These are phyloP conservation scores for Pleuronectes platessa DNA, from an alignment of 2,113 vertebrate species.

Conservation along the genomic window DNA sequence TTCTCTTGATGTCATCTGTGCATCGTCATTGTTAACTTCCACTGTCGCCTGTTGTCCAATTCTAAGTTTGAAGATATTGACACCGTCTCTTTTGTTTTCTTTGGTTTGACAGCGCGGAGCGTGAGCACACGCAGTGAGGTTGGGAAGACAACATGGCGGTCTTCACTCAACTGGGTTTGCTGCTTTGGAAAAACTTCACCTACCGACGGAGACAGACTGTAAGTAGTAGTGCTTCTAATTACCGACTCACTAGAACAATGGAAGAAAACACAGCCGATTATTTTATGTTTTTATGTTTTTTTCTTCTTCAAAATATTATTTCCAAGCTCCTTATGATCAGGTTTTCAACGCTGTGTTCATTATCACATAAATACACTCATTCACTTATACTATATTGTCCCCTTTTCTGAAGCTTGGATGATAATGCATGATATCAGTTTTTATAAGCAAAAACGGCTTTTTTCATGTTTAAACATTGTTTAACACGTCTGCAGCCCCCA, in stretches of 20 bases:
- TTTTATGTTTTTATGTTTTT: neutral
- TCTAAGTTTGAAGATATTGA: conserved; percentile 9
- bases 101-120: conserved; percentile 83
- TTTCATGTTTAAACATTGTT: neutral
- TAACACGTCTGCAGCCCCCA: neutral
- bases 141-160: conserved; percentile 87
- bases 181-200: conserved; percentile 99
- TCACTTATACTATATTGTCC: neutral
- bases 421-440: neutral
- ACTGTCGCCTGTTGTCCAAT: neutral
- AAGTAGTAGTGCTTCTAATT: conserved; percentile 70
- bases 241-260: neutral
- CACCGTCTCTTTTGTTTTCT: neutral
- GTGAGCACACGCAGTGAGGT: conserved; percentile 69
- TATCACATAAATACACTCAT: neutral
- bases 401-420: neutral
- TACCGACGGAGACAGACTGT: conserved; percentile 95
- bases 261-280: neutral
- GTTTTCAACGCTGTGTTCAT: no score
- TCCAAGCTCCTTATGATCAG: no score
- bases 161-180: conserved; percentile 92
- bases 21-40: no score
- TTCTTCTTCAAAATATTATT: neutral
- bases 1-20: neutral
- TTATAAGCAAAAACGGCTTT: neutral